A percentile compares a stretch with the other conserved stretches of the same genome.
Evolutionary conservation across 2,113 vertebrate species (phyloP).

Genomic region (Elgaria multicarinata): DNA sequence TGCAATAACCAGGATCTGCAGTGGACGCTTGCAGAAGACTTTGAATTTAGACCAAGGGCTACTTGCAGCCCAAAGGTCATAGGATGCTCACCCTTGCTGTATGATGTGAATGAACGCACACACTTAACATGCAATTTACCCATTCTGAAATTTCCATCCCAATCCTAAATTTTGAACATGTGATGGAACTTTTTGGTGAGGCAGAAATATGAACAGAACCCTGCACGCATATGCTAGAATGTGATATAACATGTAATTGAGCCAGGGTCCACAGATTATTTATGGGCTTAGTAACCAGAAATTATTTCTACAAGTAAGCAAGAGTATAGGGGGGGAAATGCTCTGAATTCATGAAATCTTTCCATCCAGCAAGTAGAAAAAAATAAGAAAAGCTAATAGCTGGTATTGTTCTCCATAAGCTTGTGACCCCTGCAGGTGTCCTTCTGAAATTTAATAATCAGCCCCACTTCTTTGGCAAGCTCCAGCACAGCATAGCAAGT

Average conservation of each 20-base stretch:
- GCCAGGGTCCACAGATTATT: too few species aligned
- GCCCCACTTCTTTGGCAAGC: background rate
- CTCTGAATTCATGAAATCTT: background rate
- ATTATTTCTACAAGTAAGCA: background rate
- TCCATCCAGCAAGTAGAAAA: background rate
- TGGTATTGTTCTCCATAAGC: background rate
- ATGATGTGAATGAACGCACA: too few species aligned
- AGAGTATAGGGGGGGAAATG: background rate
- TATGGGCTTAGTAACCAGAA: too few species aligned
- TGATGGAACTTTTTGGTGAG: background rate
- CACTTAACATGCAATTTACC: background rate
- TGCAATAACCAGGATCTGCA: background rate
- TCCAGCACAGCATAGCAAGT: too few species aligned
- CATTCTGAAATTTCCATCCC: background rate
- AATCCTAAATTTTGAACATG: background rate
- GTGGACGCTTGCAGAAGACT: background rate
- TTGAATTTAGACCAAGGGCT: too few species aligned
- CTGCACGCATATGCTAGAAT: background rate
- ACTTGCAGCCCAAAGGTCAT: too few species aligned
- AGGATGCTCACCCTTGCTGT: background rate
- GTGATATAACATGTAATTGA: background rate
- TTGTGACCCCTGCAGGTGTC: background rate
- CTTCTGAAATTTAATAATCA: background rate
- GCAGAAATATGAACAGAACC: background rate
- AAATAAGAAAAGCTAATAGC: background rate